Base-by-base conservation (phyloP, 1,140 invertebrate species). In the Conopomorpha cramerella region DNA sequence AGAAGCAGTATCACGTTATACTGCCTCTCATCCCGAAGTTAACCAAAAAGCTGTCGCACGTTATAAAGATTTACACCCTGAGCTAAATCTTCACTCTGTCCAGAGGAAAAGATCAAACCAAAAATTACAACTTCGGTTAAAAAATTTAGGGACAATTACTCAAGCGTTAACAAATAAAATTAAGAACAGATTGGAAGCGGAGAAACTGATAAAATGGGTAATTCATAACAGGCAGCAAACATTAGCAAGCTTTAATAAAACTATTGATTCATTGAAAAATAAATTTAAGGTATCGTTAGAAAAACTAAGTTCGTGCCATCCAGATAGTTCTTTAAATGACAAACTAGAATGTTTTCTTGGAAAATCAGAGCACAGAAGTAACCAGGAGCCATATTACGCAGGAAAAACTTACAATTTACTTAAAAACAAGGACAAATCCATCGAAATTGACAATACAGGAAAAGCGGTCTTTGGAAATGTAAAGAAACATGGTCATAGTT, bases 311-410 rank as follows among this genome's bases (percentile, higher is more conserved):
- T 10, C 8, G 12, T 39, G 30, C 13, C 34, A 26, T 31, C 3
- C 3, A 35, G 8, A 26, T 31, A 39, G 16, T 17, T 8, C n/a
- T 38, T 7, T 46, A 27, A 25, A 39, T 15, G 37, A 43, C 18
- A 46, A 45, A 38, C 14, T 42, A 13, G 40, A 32, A 46, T 2
- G 8, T 8, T 42, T 39, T 39, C 34, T 46, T 16, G 38, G 35
- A 31, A 39, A 46, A 42, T 31, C 26, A 30, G 34, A 46, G 28
- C 37, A 46, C 30, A 0, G 28, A 11, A 40, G 17, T 46, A 46
- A 46, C 28, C 36, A 46, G 16, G 45, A 46, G 34, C 39, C 44
- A 46, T 46, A 13, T 46, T 46, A 46, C 16, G 19, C 8, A 30
- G 39, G 26, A 25, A 2, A 46, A 32, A 12, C 39, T 17, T 41